Evolutionary conservation across 2,888 invertebrate species (phyloP).

Genomic region (Sepiola atlantica): DNA sequence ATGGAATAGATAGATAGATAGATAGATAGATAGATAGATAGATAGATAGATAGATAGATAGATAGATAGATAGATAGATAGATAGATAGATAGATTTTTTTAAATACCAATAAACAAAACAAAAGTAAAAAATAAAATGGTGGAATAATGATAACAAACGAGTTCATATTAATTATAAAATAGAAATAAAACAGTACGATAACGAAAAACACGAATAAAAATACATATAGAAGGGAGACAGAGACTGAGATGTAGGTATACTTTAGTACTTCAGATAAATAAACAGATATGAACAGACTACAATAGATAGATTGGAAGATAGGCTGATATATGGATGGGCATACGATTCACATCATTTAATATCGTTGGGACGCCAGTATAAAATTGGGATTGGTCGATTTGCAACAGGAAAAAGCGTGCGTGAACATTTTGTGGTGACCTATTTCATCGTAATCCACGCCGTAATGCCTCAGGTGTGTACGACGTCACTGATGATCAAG

Average conservation of each 20-base stretch:
- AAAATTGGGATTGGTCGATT: background rate
- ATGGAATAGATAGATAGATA: too few species aligned
- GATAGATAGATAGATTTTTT: too few species aligned
- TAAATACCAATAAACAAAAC: too few species aligned
- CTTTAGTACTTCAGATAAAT: too few species aligned
- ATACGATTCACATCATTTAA: background rate
- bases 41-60: background rate
- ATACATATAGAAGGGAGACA: too few species aligned
- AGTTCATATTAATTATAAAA: too few species aligned
- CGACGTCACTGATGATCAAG: background rate
- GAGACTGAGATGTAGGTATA: too few species aligned
- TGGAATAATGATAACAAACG: too few species aligned
- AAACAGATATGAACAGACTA: too few species aligned
- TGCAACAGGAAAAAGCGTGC: background rate
- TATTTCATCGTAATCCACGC: background rate
- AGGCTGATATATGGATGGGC: background rate
- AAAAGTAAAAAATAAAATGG: too few species aligned
- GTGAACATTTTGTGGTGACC: background rate
- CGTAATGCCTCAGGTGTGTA: background rate
- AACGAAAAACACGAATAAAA: too few species aligned
- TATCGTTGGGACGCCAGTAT: background rate
- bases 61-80: background rate
- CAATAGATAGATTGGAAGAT: background rate
- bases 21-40: background rate
- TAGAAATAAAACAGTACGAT: too few species aligned